phyloP scores from a whole-genome alignment of 2,113 vertebrate species.

The Epinephelus lanceolatus region DNA sequence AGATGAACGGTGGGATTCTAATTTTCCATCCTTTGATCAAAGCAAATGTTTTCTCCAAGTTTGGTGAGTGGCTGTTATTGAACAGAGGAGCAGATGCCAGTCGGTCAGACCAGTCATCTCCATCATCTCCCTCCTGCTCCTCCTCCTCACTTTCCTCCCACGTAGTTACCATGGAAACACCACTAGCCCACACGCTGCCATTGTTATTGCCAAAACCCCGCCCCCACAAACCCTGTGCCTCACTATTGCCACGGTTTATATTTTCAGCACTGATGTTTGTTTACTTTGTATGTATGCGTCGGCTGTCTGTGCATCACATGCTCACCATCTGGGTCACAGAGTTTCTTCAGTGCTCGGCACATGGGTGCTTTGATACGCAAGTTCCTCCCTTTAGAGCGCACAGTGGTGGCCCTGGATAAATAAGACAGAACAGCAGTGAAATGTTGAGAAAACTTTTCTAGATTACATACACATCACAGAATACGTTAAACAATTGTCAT shows the following conservation, averaged over 20 bases:
- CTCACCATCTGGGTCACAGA: constrained; percentile 97
- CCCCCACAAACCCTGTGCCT: constrained; percentile 46
- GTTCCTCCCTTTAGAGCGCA: constrained; percentile 98
- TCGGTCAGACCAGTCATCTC: constrained; percentile 23
- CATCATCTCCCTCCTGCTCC: constrained; percentile 48
- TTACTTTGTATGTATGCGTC: constrained; percentile 8
- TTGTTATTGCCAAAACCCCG: constrained; percentile 59
- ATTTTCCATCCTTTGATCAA: neutral
- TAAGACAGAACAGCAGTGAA: constrained; percentile 30
- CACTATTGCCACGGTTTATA: neutral
- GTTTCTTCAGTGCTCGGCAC: constrained; percentile 97
- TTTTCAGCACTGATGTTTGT: constrained; percentile 35
- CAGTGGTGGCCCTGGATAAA: constrained; percentile 91
- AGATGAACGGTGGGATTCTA: neutral
- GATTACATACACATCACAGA: neutral
- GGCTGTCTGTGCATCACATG: neutral
- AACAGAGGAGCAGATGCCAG: constrained; percentile 31
- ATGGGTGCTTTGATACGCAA: constrained; percentile 97
- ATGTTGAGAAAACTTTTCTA: neutral
- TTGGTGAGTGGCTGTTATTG: neutral
- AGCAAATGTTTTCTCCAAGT: constrained; percentile 21
- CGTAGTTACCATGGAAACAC: constrained; percentile 76
- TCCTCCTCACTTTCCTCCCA: constrained; percentile 59
- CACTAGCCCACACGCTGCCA: constrained; percentile 66
- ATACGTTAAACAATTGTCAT: neutral